phyloP scores from a whole-genome alignment of 1,140 invertebrate genomes.

The Cydia strobilella region DNA sequence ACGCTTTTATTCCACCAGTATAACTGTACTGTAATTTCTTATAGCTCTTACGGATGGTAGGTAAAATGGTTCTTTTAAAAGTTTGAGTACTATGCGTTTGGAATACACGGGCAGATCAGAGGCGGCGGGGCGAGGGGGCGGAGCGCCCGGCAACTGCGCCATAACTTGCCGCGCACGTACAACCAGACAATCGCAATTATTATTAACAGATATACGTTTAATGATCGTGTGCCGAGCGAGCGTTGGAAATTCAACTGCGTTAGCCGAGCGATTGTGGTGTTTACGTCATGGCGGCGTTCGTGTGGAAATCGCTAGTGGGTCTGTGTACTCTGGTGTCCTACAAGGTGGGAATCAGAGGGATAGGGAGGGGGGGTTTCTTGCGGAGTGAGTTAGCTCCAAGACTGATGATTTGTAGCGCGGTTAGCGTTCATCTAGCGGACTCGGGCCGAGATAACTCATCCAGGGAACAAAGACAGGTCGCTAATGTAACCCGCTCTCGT shows the following conservation, averaged over 20 bases:
- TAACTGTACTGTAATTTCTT: neutral
- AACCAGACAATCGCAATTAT: conserved; percentile 71
- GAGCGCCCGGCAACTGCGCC: conserved; percentile 63
- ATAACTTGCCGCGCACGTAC: conserved; percentile 66
- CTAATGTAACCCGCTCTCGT: conserved; percentile 34
- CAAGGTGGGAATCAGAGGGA: conserved; percentile 52
- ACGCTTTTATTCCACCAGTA: neutral
- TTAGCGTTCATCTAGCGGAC: conserved; percentile 60
- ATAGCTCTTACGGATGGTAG: neutral
- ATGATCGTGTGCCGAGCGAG: conserved; percentile 55
- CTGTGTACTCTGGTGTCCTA: conserved; percentile 36
- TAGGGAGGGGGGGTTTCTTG: conserved; percentile 44
- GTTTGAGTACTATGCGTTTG: neutral
- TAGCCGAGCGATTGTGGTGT: conserved; percentile 47
- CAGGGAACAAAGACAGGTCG: conserved; percentile 54
- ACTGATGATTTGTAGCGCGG: conserved; percentile 63
- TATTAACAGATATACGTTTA: conserved; percentile 70
- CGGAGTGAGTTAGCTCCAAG: conserved; percentile 50
- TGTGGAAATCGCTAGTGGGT: conserved; percentile 51
- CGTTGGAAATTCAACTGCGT: conserved; percentile 48
- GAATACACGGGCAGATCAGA: conserved; percentile 38
- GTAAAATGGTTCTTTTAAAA: conserved; percentile 18
- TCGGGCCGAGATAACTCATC: conserved; percentile 54
- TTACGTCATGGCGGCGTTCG: conserved; percentile 49
- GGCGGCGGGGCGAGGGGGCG: conserved; percentile 38